These are phyloP conservation scores for Tenthredo amoena DNA, from an alignment of 2,888 invertebrate genomes.

Conservation along the genomic window DNA sequence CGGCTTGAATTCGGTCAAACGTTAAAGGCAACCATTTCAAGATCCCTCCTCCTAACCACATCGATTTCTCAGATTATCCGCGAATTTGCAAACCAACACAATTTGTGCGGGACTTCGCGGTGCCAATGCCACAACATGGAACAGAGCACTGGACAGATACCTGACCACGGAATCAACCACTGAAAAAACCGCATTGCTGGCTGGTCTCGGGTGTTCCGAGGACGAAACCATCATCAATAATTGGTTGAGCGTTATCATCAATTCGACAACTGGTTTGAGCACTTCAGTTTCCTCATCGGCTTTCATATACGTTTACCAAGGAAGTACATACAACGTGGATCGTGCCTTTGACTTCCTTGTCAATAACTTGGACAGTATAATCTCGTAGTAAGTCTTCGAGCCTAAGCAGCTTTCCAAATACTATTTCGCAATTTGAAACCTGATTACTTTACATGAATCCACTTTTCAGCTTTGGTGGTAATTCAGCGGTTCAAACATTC, in stretches of 20 bases:
- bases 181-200: slow-evolving; percentile 73
- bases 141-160: slow-evolving; percentile 54
- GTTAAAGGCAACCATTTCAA: neutral
- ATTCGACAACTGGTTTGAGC: slow-evolving; percentile 41
- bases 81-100: slow-evolving; percentile 76
- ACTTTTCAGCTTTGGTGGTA: slow-evolving; percentile 15
- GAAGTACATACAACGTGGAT: slow-evolving; percentile 62
- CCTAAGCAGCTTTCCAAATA: neutral
- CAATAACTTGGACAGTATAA: slow-evolving; percentile 60
- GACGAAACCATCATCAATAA: slow-evolving; percentile 75
- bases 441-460: neutral
- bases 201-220: slow-evolving; percentile 77
- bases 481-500: slow-evolving; percentile 19
- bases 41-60: neutral
- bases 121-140: slow-evolving; percentile 61
- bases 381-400: slow-evolving; percentile 51
- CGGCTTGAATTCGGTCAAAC: no score
- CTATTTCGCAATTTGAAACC: neutral
- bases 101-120: slow-evolving; percentile 78
- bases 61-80: slow-evolving; percentile 75
- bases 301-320: slow-evolving; percentile 59
- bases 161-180: slow-evolving; percentile 63
- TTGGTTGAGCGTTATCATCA: slow-evolving; percentile 55
- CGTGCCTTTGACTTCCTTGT: slow-evolving; percentile 63
- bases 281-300: slow-evolving; percentile 30